These are phyloP conservation scores for Amphiduros pacificus DNA, from an alignment of 2,888 invertebrate species.

Conservation along the genomic window DNA sequence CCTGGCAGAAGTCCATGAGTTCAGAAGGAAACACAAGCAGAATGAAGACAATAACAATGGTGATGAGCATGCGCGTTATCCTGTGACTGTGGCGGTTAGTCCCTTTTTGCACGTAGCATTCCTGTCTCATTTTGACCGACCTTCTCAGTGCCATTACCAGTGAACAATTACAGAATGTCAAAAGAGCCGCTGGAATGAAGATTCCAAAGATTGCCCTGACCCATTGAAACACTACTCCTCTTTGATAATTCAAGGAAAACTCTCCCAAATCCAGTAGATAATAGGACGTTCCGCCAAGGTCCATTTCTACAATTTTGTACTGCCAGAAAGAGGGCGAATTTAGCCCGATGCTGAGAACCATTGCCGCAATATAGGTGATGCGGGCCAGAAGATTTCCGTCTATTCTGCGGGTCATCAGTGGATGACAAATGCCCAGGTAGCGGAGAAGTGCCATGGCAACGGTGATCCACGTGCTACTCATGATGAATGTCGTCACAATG, in stretches of 20 bases:
- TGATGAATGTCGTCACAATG: conserved; percentile 49
- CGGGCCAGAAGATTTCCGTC: neutral
- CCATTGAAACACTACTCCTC: conserved; percentile 19
- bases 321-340: conserved; percentile 21
- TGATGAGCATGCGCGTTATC: conserved; percentile 51
- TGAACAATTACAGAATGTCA: conserved; percentile 50
- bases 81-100: conserved; percentile 9
- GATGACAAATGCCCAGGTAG: conserved; percentile 54
- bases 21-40: conserved; percentile 54
- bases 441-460: conserved; percentile 53
- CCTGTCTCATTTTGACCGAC: conserved; percentile 20
- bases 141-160: conserved; percentile 35
- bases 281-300: neutral
- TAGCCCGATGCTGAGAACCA: conserved; percentile 1
- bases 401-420: conserved; percentile 41
- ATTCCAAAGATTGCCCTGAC: conserved; percentile 49
- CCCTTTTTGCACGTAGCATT: neutral
- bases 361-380: conserved; percentile 30
- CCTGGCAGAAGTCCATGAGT: conserved; percentile 44
- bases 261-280: conserved; percentile 24
- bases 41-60: conserved; percentile 48
- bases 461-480: conserved; percentile 52
- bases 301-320: neutral
- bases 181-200: conserved; percentile 46
- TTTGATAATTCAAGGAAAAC: conserved; percentile 5